Evolutionary conservation across 1,140 invertebrate species (phyloP).

Genomic region (Drosophila mauritiana): DNA sequence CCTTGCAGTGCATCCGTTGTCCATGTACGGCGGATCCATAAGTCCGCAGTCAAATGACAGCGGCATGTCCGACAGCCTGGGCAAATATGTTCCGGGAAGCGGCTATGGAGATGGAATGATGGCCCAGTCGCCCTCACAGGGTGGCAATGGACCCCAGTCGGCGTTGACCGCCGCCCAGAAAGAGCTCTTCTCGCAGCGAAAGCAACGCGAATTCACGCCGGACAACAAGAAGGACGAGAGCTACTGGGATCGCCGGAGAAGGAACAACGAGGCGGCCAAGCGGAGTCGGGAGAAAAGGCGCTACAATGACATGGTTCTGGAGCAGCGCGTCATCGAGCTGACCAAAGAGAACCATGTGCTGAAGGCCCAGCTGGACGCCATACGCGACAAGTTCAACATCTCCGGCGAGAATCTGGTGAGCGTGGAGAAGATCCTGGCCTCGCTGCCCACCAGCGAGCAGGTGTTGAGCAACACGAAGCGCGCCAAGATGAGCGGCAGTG

Average conservation of each 20-base stretch:
- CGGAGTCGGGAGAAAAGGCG: constrained; percentile 97
- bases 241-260: constrained; percentile 97
- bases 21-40: constrained; percentile 79
- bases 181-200: constrained; percentile 89
- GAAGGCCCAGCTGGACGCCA: constrained; percentile 95
- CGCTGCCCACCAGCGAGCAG: constrained; percentile 92
- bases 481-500: constrained; percentile 87
- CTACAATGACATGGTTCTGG: constrained; percentile 98
- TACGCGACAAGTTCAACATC: constrained; percentile 97
- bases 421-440: constrained; percentile 94
- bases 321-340: constrained; percentile 96
- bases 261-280: constrained; percentile 98
- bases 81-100: constrained; percentile 64
- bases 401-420: constrained; percentile 93
- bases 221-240: constrained; percentile 98
- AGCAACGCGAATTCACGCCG: constrained; percentile 98
- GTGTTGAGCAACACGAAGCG: constrained; percentile 92
- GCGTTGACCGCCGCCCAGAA: constrained; percentile 79
- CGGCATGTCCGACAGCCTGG: constrained; percentile 65
- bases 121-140: constrained; percentile 81
- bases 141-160: constrained; percentile 85
- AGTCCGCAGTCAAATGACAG: constrained; percentile 82
- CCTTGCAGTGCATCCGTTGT: constrained; percentile 70
- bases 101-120: constrained; percentile 54
- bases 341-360: constrained; percentile 97